Evolutionary conservation across 2,113 vertebrate species (phyloP), one percentile per base, ranked within the genome.

Genomic region (Lagopus muta): DNA sequence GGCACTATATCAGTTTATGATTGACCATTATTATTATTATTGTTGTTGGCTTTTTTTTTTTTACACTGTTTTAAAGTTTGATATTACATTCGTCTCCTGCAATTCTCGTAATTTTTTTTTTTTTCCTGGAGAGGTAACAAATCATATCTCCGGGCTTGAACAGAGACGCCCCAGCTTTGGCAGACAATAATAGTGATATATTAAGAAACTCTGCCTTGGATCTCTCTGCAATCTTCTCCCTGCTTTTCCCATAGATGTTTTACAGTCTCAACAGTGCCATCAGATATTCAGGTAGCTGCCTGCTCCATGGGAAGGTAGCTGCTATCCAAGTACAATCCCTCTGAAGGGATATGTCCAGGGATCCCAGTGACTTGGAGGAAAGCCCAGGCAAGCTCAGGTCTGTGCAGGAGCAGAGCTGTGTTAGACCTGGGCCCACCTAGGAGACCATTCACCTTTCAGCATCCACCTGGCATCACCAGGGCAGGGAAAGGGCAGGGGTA

Each of bases 1-100:
- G 13, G 93, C 86, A 91, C 96, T 97, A 90, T 97, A 97, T 97
- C 97, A 94, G 82, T 94, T 97, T 95, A 95, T 97, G 97, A 97
- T 97, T 96, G 96, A 96, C 96, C 87, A 90, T 97, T 94, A 97
- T 95, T 94, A 97, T 95, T 90, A 93, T 95, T 96, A 76, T 97
- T 97, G 72, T 96, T 94, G 87, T 93, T 95, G 65, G 50, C 20
- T 10, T 27, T 70, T 70, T 27, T 88, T 96, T 97, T 95, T 92
- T 95, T 22, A 82, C 71, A 34, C 86, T 82, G 58, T 78, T 95
- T 95, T 92, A 77, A 95, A 97, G 74, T 92, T 82, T 90, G 87
- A 61, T 87, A 73, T 93, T 97, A 73, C 80, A 92, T 94, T 97
- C 96, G 74, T 93, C 92, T 95, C 17, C 55, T 54, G 40, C 72